Percentiles rank a stretch among this genome's conserved stretches.
Evolutionary conservation across 2,113 vertebrate species (phyloP).

Genomic region (Pygoscelis antarcticus): DNA sequence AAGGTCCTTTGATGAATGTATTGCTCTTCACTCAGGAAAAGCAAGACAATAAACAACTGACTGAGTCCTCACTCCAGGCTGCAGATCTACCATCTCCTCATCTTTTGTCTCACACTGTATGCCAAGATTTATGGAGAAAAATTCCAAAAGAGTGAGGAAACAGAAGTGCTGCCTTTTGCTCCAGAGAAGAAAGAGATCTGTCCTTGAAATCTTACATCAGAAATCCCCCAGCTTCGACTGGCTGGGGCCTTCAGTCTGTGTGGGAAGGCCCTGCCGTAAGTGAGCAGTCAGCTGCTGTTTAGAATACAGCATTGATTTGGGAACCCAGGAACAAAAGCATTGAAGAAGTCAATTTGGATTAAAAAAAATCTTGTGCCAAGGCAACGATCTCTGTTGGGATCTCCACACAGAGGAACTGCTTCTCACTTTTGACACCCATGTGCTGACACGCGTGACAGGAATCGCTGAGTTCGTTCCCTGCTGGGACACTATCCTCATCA

Average conservation of each 20-base stretch:
- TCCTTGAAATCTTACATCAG: neutral
- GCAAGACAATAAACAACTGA: neutral
- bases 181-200: neutral
- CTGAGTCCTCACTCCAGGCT: neutral
- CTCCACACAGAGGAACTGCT: neutral
- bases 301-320: neutral
- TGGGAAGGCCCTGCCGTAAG: neutral
- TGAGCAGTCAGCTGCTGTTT: neutral
- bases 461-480: neutral
- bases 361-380: neutral
- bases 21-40: neutral
- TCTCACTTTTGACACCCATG: neutral
- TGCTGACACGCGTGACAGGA: neutral
- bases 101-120: neutral
- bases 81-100: neutral
- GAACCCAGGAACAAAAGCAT: neutral
- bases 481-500: neutral
- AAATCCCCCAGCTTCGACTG: neutral
- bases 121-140: conserved; percentile 42
- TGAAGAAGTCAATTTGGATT: neutral
- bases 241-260: neutral
- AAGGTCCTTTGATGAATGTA: conserved; percentile 9
- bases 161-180: neutral
- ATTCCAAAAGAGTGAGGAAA: conserved; percentile 56
- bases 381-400: neutral